These are phyloP conservation scores for Pycnonotus jocosus DNA, from an alignment of 2,113 vertebrate species.

Conservation along the genomic window DNA sequence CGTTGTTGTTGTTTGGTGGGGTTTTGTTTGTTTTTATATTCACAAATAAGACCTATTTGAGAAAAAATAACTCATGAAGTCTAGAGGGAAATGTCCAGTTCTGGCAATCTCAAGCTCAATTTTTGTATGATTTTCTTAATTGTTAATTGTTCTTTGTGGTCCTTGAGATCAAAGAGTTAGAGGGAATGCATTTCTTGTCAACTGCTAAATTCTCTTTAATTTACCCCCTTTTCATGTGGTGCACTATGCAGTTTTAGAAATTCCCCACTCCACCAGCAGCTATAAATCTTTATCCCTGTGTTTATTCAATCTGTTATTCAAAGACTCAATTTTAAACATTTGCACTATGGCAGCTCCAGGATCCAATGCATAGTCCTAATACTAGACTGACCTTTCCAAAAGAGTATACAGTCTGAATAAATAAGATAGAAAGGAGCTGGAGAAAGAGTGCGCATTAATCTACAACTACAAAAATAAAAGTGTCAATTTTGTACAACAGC, in stretches of 20 bases:
- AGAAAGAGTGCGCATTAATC: background rate
- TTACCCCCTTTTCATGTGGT: background rate
- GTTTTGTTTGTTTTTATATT: background rate
- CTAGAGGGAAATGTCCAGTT: background rate
- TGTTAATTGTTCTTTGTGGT: background rate
- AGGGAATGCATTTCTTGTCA: background rate
- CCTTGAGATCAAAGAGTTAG: background rate
- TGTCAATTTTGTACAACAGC: background rate
- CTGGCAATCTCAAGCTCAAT: background rate
- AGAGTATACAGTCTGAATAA: slow-evolving; percentile 12
- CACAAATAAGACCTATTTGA: background rate
- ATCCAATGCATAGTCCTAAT: background rate
- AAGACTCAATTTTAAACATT: background rate
- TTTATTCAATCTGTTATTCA: slow-evolving; percentile 14
- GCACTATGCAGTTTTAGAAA: background rate
- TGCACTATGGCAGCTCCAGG: background rate
- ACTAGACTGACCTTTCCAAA: background rate
- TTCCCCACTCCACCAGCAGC: background rate
- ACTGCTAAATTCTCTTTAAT: background rate
- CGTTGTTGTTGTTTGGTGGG: rapidly evolving
- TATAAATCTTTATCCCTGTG: background rate
- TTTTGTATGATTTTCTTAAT: background rate
- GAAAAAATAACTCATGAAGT: background rate
- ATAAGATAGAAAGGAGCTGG: background rate
- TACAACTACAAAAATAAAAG: background rate